A percentile compares a stretch with the other conserved stretches of the same genome.
Conservation (phyloP, 1,140 invertebrate genomes). For the Ditylenchus dipsaci region DNA sequence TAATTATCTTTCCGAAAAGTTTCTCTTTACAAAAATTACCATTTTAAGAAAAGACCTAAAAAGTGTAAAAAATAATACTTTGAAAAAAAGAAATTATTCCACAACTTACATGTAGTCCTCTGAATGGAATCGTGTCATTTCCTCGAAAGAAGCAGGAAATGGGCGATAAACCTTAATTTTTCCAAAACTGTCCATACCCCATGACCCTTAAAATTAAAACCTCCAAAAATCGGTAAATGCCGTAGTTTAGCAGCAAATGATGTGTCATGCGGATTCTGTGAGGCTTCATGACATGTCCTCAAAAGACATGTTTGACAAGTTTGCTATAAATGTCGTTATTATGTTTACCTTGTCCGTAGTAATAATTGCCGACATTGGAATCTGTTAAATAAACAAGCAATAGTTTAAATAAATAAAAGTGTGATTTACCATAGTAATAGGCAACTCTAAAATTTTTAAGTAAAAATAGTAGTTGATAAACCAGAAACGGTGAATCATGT, state of each 20-base stretch:
- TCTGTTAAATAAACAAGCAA: too few species aligned
- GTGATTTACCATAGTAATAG: too few species aligned
- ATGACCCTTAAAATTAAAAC: conserved; percentile 75
- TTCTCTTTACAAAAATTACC: not conserved
- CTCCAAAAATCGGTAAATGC: conserved; percentile 98
- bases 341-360: conserved; percentile 83
- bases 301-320: not conserved
- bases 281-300: conserved; percentile 97
- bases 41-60: conserved; percentile 72
- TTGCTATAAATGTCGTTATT: not conserved
- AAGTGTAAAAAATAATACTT: too few species aligned
- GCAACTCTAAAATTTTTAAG: too few species aligned
- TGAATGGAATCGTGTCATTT: conserved; percentile 99
- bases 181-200: conserved; percentile 16
- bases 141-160: conserved; percentile 97
- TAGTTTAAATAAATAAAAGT: too few species aligned
- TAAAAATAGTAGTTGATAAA: too few species aligned
- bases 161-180: conserved; percentile 74
- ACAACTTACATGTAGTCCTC: conserved; percentile 86
- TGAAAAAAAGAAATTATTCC: too few species aligned
- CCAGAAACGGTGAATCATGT: too few species aligned
- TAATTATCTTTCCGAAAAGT: not conserved
- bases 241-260: conserved; percentile 97
- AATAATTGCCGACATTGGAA: conserved; percentile 85
- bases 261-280: conserved; percentile 98